A percentile compares a stretch with the other conserved stretches of the same genome.
These are phyloP conservation scores for Pluvialis apricaria DNA, from an alignment of 2,113 vertebrate genomes.

Conservation along the genomic window DNA sequence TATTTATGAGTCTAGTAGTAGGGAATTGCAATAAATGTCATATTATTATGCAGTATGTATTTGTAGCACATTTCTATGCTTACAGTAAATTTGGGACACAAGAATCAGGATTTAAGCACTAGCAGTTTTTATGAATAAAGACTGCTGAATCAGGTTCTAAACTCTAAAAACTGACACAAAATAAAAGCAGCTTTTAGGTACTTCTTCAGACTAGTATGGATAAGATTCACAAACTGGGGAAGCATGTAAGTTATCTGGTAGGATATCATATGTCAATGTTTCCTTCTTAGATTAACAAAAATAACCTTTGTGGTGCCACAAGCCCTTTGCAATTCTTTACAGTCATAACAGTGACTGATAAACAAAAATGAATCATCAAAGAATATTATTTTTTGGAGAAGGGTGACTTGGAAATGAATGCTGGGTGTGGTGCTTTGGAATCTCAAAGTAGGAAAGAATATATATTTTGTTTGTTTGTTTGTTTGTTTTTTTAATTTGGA, in stretches of 20 bases:
- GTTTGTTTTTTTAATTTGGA: not conserved
- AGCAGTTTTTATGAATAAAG: not conserved
- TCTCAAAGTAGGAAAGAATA: not conserved
- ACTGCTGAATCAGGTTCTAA: not conserved
- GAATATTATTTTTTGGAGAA: conserved; percentile 3
- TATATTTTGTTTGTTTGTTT: not conserved
- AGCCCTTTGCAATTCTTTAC: conserved; percentile 73
- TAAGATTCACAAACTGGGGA: not conserved
- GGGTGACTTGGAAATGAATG: not conserved
- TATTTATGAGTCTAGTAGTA: not conserved
- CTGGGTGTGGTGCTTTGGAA: not conserved
- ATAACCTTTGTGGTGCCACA: conserved; percentile 67
- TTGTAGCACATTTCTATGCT: conserved; percentile 10
- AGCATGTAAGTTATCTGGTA: conserved; percentile 41
- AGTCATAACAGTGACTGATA: conserved; percentile 80
- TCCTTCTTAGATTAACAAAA: conserved; percentile 76
- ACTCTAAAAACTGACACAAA: not conserved
- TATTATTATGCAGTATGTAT: not conserved
- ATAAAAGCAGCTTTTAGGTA: not conserved
- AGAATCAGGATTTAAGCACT: not conserved
- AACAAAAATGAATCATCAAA: conserved; percentile 68
- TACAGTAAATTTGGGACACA: not conserved
- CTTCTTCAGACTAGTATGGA: not conserved
- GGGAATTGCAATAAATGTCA: not conserved
- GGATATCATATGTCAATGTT: conserved; percentile 61